Conservation (phyloP, 2,113 vertebrate species). For the Bubalus kerabau region DNA sequence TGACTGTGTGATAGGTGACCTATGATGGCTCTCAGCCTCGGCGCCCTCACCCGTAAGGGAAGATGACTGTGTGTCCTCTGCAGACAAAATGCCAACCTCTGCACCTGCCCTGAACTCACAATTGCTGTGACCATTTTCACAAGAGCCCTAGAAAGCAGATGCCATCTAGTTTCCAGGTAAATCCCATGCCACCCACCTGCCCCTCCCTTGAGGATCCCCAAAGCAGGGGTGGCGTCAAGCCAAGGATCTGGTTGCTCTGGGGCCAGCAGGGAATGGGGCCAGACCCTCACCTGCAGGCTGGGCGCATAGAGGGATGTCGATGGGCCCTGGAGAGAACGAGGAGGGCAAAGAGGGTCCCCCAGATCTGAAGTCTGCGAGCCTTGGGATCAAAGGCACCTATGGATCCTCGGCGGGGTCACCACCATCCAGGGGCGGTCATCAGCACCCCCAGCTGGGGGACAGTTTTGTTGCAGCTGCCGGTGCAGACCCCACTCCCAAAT, state of each 20-base stretch:
- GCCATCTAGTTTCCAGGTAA: background rate
- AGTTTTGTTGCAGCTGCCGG: background rate
- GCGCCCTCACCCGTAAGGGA: background rate
- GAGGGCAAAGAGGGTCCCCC: background rate
- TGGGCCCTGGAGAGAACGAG: background rate
- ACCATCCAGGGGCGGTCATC: fast-evolving
- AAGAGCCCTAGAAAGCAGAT: background rate
- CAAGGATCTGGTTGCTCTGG: background rate
- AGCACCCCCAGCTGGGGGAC: background rate
- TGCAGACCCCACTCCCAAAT: too few relatives aligned
- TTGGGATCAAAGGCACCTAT: background rate
- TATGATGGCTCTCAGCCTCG: background rate
- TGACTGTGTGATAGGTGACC: fast-evolving
- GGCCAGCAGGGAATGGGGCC: background rate
- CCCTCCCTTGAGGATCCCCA: background rate
- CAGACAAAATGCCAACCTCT: background rate
- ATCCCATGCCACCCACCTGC: background rate
- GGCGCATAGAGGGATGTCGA: too few relatives aligned
- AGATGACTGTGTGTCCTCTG: background rate
- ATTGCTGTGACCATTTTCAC: background rate
- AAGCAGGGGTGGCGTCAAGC: background rate
- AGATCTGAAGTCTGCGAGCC: background rate
- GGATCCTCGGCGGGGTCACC: too few relatives aligned
- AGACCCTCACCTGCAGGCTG: background rate
- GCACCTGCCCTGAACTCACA: background rate